These are phyloP conservation scores for Colistium nudipinnis DNA, from an alignment of 2,113 vertebrate species.

Conservation along the genomic window DNA sequence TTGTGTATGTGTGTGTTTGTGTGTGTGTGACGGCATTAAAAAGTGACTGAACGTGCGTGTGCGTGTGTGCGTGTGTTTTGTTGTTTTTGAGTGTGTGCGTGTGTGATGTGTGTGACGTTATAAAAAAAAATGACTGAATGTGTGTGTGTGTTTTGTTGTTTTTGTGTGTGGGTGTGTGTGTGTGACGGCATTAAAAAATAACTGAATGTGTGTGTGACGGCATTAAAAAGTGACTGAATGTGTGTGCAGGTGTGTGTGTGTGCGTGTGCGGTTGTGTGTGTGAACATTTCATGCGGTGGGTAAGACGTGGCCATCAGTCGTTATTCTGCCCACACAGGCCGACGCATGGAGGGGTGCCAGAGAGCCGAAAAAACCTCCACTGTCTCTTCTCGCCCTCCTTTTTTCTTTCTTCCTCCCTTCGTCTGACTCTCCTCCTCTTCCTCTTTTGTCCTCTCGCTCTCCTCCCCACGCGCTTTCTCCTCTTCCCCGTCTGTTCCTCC, in stretches of 20 bases:
- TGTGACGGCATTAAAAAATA: too few species aligned
- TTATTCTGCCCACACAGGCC: slow-evolving; percentile 60
- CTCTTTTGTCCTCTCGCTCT: slow-evolving; percentile 40
- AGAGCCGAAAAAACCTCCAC: slow-evolving; percentile 18
- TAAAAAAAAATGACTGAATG: too few species aligned
- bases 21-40: too few species aligned
- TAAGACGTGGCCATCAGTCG: slow-evolving; percentile 49
- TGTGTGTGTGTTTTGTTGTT: too few species aligned
- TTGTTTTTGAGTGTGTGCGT: not conserved
- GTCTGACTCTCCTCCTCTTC: slow-evolving; percentile 18
- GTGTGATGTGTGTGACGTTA: too few species aligned
- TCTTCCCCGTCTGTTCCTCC: slow-evolving; percentile 44
- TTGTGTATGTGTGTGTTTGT: too few species aligned
- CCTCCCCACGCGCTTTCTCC: slow-evolving; percentile 21
- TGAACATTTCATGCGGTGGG: slow-evolving; percentile 54
- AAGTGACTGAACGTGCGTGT: slow-evolving; percentile 14
- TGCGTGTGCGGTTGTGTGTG: too few species aligned
- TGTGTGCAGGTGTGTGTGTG: slow-evolving; percentile 1
- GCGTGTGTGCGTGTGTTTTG: slow-evolving; percentile 7
- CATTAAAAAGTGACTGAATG: slow-evolving; percentile 2
- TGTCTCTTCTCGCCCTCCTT: slow-evolving; percentile 48
- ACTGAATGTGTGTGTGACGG: slow-evolving; percentile 20
- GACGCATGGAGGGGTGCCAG: slow-evolving; percentile 49
- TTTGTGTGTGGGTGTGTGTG: too few species aligned
- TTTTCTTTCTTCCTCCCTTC: slow-evolving; percentile 32